phyloP scores from a whole-genome alignment of 2,797 vertebrate species.

The Apodemus agrarius region DNA sequence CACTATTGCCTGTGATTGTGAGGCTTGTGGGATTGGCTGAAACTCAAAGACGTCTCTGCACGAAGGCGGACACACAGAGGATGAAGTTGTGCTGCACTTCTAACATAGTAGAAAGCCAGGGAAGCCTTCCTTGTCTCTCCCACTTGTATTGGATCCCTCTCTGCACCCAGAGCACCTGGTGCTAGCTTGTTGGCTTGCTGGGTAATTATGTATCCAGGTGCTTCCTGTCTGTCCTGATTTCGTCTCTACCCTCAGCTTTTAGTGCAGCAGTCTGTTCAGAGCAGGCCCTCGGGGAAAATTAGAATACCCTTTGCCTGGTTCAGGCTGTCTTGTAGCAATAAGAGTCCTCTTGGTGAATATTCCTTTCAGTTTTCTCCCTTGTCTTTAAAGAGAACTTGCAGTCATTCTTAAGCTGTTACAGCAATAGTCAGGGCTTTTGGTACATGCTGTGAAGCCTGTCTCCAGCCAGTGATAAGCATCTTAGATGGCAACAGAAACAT shows the following conservation, averaged over 20 bases:
- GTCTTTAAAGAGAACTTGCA: background rate
- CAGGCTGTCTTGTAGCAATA: background rate
- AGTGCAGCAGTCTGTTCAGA: background rate
- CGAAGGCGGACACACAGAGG: background rate
- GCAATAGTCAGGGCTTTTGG: background rate
- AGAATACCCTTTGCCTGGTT: background rate
- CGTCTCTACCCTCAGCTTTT: background rate
- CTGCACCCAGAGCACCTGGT: background rate
- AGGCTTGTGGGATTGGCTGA: background rate
- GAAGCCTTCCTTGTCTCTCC: background rate
- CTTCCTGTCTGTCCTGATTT: background rate
- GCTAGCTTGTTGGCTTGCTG: background rate
- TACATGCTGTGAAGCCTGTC: background rate
- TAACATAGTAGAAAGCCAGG: background rate
- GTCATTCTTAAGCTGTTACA: background rate
- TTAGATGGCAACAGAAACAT: background rate
- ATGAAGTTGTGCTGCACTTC: background rate
- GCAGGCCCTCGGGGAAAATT: background rate
- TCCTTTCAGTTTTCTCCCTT: background rate
- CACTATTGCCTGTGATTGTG: background rate
- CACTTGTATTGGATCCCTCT: too few relatives aligned
- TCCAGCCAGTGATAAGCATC: background rate
- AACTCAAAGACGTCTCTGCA: slow-evolving; percentile 12
- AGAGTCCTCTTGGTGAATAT: background rate
- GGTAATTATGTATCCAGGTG: background rate